Evolutionary conservation across 2,888 invertebrate genomes (phyloP).

Genomic region (Himalopsyche japonica): DNA sequence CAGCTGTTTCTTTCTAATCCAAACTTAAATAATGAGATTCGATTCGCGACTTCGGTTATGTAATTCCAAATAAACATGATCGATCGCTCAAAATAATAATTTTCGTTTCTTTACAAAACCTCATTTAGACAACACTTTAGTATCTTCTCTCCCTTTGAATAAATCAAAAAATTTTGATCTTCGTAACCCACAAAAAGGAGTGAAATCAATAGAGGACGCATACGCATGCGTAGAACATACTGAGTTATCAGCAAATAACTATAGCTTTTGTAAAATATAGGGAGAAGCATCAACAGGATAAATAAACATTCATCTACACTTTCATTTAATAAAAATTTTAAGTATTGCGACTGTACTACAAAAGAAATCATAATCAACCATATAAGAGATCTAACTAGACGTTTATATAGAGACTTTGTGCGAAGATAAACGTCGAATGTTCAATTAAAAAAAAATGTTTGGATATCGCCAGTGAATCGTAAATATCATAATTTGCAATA

Average conservation of each 20-base stretch:
- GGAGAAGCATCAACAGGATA: not conserved
- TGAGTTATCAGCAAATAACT: not conserved
- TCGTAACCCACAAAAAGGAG: not conserved
- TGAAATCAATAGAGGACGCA: not conserved
- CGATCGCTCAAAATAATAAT: not conserved
- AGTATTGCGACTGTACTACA: too few species aligned
- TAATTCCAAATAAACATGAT: not conserved
- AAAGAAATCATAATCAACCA: too few species aligned
- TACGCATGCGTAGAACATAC: not conserved
- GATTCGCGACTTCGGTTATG: not conserved
- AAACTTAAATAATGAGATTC: not conserved
- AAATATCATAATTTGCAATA: too few species aligned
- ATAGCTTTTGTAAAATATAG: not conserved
- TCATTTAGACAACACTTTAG: not conserved
- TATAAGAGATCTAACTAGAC: too few species aligned
- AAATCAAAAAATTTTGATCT: not conserved
- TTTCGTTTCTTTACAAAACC: not conserved
- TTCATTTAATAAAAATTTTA: too few species aligned
- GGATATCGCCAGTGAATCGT: too few species aligned
- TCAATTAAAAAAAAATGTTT: too few species aligned
- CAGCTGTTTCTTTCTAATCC: not conserved
- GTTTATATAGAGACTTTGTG: too few species aligned
- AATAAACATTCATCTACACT: too few species aligned
- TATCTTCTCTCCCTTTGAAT: not conserved
- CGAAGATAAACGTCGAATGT: too few species aligned